A percentile compares a stretch with the other conserved stretches of the same genome.
phyloP scores from a whole-genome alignment of 2,113 vertebrate genomes.

The Okapia johnstoni region DNA sequence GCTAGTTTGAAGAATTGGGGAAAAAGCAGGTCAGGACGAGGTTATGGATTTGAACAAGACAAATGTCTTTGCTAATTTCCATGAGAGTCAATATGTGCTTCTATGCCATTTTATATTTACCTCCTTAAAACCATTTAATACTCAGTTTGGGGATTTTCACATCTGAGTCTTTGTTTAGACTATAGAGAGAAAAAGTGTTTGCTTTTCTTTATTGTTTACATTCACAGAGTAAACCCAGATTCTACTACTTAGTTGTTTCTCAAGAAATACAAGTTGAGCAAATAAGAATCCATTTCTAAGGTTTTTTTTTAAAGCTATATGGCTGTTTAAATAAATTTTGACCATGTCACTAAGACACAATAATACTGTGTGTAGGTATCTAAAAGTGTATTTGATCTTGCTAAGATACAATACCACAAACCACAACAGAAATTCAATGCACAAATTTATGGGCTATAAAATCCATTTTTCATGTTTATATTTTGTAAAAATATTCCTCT shows the following conservation, averaged over 20 bases:
- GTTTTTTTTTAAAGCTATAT: not conserved
- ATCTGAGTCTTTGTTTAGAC: not conserved
- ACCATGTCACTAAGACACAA: not conserved
- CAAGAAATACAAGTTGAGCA: not conserved
- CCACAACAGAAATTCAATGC: not conserved
- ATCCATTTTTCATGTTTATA: not conserved
- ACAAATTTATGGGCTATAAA: not conserved
- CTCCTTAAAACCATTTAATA: not conserved
- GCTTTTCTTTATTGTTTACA: not conserved
- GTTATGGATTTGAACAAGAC: not conserved
- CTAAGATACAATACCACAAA: not conserved
- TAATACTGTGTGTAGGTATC: fast-evolving
- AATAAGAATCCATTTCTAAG: not conserved
- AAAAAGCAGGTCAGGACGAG: not conserved
- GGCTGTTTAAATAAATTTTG: not conserved
- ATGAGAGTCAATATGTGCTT: not conserved
- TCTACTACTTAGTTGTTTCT: not conserved
- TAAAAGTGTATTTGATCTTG: not conserved
- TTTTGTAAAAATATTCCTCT: not conserved
- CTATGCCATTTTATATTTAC: not conserved
- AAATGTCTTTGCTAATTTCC: not conserved
- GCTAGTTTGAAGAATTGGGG: not conserved
- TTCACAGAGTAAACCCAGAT: not conserved
- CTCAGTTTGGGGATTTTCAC: not conserved
- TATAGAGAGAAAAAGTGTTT: not conserved